Evolutionary conservation across 2,888 invertebrate genomes (phyloP), one percentile per base, ranked within the genome.

Genomic region (Mechanitis mazaeus): DNA sequence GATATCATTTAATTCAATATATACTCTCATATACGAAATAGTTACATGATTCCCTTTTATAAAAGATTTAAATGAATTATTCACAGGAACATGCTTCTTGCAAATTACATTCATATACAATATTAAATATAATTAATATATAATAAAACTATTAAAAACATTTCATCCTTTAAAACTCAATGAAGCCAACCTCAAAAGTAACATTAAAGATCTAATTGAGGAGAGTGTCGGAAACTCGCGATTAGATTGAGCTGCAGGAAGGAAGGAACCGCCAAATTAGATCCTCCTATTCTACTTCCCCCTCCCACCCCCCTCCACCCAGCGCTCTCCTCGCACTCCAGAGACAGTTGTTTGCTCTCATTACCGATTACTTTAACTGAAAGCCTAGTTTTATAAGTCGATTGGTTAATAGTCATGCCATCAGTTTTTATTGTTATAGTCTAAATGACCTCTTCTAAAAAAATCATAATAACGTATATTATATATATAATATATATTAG

Each of bases 231-330:
- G 77, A 78, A 74, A 65, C 66, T 59, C 69, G 69, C 75, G 75
- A 75, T 78, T 75, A 78, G 73, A 74, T 73, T 71, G 69, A 71
- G 72, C 81, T 75, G 77, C 79, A 77, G 81, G 83, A 79, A 86
- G 87, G 88, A 87, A 84, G 85, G 88, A 86, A 85, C 82, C 80
- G 81, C 80, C 78, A 83, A 90, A 88, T 90, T 84, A 84, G 83
- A 74, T 76, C 74, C 72, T 75, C 71, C 77, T 74, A 77, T 74
- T 75, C 67, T 69, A 70, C 71, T 74, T 69, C 71, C 69, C 71
- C 71, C 75, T 75, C 75, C 75, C 76, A 63, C 75, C 75, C 71
- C 67, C 62, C 69, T 68, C 68, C 66, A 71, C 72, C 71, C 73
- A 69, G 73, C 75, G 69, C 75, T 77, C 77, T 76, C 78, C 80